phyloP scores from a whole-genome alignment of 2,888 invertebrate species.

The Rugalucina vietnamica region DNA sequence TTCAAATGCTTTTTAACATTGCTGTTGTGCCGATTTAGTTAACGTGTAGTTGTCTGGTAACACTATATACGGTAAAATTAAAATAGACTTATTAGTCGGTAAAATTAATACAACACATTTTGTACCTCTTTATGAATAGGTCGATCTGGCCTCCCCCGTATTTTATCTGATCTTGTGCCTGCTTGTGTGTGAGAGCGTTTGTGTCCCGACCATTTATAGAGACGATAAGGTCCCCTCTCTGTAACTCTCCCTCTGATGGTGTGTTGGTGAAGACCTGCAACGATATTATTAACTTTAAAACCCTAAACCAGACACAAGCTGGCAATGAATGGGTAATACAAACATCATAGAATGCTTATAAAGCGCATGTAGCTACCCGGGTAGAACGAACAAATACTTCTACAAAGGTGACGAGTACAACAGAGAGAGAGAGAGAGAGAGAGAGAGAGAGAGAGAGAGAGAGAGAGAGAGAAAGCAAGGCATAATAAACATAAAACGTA shows the following conservation, averaged over 20 bases:
- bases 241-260: conserved; percentile 93
- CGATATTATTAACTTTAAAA: not conserved
- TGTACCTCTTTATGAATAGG: conserved; percentile 80
- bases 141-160: conserved; percentile 81
- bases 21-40: too few species aligned
- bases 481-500: not conserved
- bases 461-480: conserved; percentile 17
- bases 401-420: not conserved
- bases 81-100: too few species aligned
- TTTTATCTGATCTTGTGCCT: conserved; percentile 90
- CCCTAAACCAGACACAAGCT: too few species aligned
- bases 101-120: too few species aligned
- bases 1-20: too few species aligned
- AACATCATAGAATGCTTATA: too few species aligned
- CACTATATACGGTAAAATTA: too few species aligned
- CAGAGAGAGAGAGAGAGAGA: conserved; percentile 2
- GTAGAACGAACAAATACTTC: not conserved
- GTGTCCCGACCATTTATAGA: conserved; percentile 96
- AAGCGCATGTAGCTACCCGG: too few species aligned
- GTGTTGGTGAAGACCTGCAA: conserved; percentile 93
- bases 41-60: too few species aligned
- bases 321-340: too few species aligned
- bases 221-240: conserved; percentile 95
- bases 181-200: conserved; percentile 93
- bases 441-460: conserved; percentile 20